Evolutionary conservation across 2,113 vertebrate genomes (phyloP), one percentile per base, ranked within the genome.

Genomic region (Passer montanus): DNA sequence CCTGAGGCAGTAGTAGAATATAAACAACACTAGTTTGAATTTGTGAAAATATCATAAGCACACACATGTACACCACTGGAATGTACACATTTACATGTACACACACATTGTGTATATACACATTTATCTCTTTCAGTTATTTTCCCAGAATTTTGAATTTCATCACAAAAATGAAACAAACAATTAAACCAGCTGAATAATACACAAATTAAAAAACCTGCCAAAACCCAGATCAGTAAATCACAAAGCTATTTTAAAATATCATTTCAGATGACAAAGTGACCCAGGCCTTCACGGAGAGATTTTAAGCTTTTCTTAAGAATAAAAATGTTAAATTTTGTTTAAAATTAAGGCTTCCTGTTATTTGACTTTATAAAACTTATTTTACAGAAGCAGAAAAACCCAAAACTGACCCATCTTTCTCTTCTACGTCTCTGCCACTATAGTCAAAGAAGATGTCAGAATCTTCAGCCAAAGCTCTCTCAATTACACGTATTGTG

Each of bases 381-480:
- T 77, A n/a, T 22, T 94, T 50, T 60, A 70, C 13, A 72, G 63
- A 82, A 67, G 22, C 4, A 73, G 80, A 59, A 35, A 11, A 30
- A 0, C 0, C 5, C 37, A 35, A 87, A 66, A 97, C 99, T 98
- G 96, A 99, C 99, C 99, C 99, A 79, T 99, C 99, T 97, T 99
- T 99, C 82, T 99, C 99, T 72, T 99, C 99, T 85, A 99, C 97
- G 15, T 99, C 99, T 87, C 98, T 98, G 76, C 99, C 99, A 20
- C 99, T 98, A 96, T 99, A 99, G 98, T 99, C 98, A 44, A 99
- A 99, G 98, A 99, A 99, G 97, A 99, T 99, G 96, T 99, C 98
- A 1, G 98, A 95, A 93, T 99, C 99, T 97, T 99, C 99, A 13
- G 99, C 99, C 91, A 99, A 97, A 2, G 99, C 99, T 97, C 99